A percentile compares a stretch with the other conserved stretches of the same genome.
Evolutionary conservation across 2,797 vertebrate species (phyloP).

Genomic region (Clarias fuscus): DNA sequence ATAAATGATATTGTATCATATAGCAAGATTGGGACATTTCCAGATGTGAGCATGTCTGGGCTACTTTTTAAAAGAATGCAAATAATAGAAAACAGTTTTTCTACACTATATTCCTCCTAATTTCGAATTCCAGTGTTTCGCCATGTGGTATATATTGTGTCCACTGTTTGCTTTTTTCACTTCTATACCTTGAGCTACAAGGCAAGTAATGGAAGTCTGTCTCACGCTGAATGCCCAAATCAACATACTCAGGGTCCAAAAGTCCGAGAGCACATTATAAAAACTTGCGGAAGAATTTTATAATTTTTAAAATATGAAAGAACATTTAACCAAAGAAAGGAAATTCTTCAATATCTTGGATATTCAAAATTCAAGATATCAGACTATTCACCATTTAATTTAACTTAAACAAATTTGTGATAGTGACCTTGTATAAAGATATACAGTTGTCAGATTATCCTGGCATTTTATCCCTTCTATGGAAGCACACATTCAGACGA

Average conservation of each 20-base stretch:
- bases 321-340: background rate
- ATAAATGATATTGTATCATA: background rate
- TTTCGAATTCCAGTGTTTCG: background rate
- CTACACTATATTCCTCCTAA: background rate
- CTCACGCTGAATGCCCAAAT: background rate
- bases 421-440: background rate
- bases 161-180: background rate
- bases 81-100: background rate
- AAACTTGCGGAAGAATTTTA: no score
- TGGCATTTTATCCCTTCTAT: background rate
- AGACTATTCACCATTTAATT: background rate
- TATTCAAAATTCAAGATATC: background rate
- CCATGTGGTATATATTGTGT: background rate
- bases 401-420: no score
- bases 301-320: background rate
- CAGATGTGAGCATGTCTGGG: background rate
- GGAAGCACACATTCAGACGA: background rate
- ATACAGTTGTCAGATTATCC: no score
- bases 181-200: background rate
- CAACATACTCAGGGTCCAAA: background rate
- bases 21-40: background rate
- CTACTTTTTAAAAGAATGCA: background rate
- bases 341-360: no score
- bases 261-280: background rate
- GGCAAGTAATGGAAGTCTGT: background rate